Evolutionary conservation across 2,797 vertebrate genomes (phyloP).

Genomic region (Miichthys miiuy): DNA sequence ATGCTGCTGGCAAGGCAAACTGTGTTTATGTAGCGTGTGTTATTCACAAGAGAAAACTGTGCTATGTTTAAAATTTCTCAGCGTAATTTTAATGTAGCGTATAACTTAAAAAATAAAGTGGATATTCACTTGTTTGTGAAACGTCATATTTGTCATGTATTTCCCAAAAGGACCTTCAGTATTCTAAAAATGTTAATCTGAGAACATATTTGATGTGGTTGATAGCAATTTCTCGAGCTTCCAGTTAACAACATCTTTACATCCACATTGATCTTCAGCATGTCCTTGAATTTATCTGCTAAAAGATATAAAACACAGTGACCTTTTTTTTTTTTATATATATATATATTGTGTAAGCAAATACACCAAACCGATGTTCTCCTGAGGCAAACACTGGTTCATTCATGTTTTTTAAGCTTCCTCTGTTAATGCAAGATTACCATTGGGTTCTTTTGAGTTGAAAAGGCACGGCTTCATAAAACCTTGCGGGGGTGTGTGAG

Average conservation of each 20-base stretch:
- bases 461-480: constrained; percentile 71
- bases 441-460: constrained; percentile 63
- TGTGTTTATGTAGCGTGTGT: constrained; percentile 22
- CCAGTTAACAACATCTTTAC: background rate
- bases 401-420: constrained; percentile 65
- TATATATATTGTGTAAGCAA: constrained; percentile 45
- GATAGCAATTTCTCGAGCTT: background rate
- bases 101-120: background rate
- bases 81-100: background rate
- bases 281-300: constrained; percentile 33
- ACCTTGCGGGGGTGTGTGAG: constrained; percentile 49
- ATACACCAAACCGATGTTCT: constrained; percentile 42
- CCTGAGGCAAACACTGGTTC: constrained; percentile 50
- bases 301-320: constrained; percentile 39
- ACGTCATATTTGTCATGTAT: too few relatives aligned
- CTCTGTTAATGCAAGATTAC: constrained; percentile 69
- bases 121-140: too few relatives aligned
- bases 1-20: constrained; percentile 7
- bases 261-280: background rate
- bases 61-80: constrained; percentile 15
- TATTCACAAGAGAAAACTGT: constrained; percentile 3
- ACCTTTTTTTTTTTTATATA: constrained; percentile 33
- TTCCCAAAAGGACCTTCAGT: background rate
- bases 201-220: background rate
- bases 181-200: background rate